phyloP scores from a whole-genome alignment of 2,113 vertebrate species.

The Aleadryas rufinucha region DNA sequence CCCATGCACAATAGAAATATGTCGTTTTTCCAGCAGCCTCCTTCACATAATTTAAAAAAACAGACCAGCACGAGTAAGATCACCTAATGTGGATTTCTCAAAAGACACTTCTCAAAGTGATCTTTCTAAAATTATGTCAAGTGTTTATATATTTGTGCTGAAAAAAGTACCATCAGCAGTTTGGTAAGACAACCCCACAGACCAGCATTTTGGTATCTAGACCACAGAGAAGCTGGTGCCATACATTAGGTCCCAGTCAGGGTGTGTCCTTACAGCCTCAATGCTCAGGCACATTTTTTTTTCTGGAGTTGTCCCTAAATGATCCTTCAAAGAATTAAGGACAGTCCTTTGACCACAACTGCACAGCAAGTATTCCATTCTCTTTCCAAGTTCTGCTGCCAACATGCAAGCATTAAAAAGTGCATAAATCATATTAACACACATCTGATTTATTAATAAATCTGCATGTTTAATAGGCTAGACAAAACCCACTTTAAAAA shows the following conservation, averaged over 20 bases:
- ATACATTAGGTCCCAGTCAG: neutral
- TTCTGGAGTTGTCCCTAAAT: neutral
- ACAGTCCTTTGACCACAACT: neutral
- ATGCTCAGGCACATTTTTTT: neutral
- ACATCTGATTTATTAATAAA: neutral
- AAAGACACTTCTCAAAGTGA: neutral
- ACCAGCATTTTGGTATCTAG: neutral
- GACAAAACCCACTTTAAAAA: neutral
- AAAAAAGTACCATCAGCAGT: neutral
- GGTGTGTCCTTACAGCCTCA: neutral
- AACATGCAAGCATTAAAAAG: neutral
- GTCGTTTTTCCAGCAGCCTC: neutral
- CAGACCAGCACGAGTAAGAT: neutral
- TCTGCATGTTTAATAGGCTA: neutral
- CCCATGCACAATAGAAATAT: neutral
- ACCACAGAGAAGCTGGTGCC: neutral
- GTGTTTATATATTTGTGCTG: neutral
- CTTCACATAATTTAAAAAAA: neutral
- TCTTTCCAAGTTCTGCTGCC: neutral
- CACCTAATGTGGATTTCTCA: neutral
- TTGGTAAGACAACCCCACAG: neutral
- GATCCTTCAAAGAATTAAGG: neutral
- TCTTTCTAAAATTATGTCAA: neutral
- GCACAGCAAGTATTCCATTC: neutral
- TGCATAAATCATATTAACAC: neutral